phyloP scores from a whole-genome alignment of 2,113 vertebrate species.

The Prunella himalayana region DNA sequence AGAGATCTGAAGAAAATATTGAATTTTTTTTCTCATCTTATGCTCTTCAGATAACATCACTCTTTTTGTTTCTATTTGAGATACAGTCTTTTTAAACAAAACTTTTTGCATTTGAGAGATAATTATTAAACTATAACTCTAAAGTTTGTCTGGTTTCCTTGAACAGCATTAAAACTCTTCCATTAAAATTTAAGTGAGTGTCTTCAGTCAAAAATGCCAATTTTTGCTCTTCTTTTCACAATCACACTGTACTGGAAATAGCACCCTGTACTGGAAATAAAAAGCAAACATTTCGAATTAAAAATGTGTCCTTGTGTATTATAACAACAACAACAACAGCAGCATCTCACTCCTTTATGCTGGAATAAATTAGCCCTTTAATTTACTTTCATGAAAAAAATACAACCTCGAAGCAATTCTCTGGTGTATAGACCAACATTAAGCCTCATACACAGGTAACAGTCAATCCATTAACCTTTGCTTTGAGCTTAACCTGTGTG shows the following conservation, averaged over 20 bases:
- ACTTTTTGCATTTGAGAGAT: not conserved
- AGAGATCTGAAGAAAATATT: not conserved
- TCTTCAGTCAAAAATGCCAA: not conserved
- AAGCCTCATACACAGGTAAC: slow-evolving; percentile 88
- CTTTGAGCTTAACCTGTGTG: slow-evolving; percentile 82
- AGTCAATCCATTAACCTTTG: slow-evolving; percentile 99
- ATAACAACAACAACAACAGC: slow-evolving; percentile 50
- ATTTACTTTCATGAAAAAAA: slow-evolving; percentile 76
- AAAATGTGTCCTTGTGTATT: slow-evolving; percentile 61
- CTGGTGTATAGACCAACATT: slow-evolving; percentile 80
- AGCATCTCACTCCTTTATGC: not conserved
- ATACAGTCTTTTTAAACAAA: not conserved
- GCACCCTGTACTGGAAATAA: not conserved
- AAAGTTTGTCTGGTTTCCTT: not conserved
- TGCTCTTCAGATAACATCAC: not conserved
- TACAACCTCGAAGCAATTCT: slow-evolving; percentile 67
- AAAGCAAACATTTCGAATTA: not conserved
- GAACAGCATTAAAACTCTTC: not conserved
- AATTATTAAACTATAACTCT: not conserved
- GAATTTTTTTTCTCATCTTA: not conserved
- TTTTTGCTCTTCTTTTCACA: not conserved
- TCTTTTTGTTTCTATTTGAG: not conserved
- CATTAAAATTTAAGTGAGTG: not conserved
- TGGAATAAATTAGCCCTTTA: slow-evolving; percentile 76
- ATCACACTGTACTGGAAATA: not conserved